phyloP scores from a whole-genome alignment of 23 tunicate species.

The Styela clava region DNA sequence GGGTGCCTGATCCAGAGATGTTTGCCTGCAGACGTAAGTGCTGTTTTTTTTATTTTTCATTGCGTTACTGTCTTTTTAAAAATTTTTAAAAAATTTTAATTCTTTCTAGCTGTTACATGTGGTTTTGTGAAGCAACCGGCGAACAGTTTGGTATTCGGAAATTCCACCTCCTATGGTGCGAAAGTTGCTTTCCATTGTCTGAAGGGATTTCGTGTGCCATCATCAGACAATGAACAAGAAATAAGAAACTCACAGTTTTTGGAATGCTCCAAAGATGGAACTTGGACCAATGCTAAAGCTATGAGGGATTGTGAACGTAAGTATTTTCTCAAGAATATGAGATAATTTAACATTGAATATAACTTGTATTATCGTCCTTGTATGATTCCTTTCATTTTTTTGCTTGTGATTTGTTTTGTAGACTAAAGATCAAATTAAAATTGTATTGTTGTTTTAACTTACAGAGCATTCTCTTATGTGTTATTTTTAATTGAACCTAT shows the following conservation, averaged over 20 bases:
- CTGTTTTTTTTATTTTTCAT: too few species aligned
- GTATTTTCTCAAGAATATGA: neutral
- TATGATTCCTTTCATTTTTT: too few species aligned
- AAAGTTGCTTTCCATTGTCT: neutral
- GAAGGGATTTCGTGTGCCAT: neutral
- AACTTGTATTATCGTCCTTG: too few species aligned
- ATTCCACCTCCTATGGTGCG: neutral
- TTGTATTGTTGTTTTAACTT: too few species aligned
- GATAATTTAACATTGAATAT: neutral
- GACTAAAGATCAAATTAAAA: too few species aligned
- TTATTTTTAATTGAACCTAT: too few species aligned
- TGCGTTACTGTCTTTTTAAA: too few species aligned
- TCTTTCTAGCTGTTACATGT: constrained; percentile 23
- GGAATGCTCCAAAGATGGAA: constrained; percentile 11
- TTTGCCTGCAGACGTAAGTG: constrained; percentile 34
- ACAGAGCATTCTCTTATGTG: too few species aligned
- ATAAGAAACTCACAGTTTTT: neutral
- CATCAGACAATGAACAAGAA: neutral
- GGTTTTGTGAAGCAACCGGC: constrained; percentile 3
- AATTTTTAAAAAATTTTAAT: too few species aligned
- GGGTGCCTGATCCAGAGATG: constrained; percentile 24
- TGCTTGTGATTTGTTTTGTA: too few species aligned
- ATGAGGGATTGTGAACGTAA: constrained; percentile 24
- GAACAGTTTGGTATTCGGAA: constrained; percentile 7
- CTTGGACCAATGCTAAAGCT: neutral